Conservation (phyloP, 2,888 invertebrate genomes). For the Herminia tarsipennalis region DNA sequence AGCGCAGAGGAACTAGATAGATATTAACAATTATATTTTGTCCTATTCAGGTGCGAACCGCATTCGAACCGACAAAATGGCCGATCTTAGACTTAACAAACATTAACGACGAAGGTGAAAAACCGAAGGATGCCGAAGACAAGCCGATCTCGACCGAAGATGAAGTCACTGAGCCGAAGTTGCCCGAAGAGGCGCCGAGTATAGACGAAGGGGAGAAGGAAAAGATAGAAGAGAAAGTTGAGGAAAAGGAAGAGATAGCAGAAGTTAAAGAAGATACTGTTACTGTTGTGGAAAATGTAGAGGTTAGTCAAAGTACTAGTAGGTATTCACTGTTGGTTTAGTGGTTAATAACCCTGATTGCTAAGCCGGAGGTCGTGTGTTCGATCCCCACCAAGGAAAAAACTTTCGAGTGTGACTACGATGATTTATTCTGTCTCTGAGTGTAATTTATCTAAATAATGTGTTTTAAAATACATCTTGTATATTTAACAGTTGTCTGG, state of each 20-base stretch:
- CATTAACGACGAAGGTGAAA: conserved; percentile 52
- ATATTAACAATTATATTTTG: not conserved
- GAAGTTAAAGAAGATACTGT: conserved; percentile 5
- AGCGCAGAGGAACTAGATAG: not conserved
- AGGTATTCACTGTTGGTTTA: too few relatives aligned
- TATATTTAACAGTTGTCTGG: too few relatives aligned
- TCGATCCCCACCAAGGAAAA: too few relatives aligned
- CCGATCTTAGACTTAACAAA: conserved; percentile 89
- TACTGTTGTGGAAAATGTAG: conserved; percentile 16
- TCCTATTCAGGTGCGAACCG: conserved; percentile 91
- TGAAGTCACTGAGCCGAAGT: conserved; percentile 34
- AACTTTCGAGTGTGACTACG: too few relatives aligned
- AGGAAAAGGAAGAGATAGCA: not conserved
- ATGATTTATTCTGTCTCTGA: too few relatives aligned
- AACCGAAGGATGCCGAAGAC: conserved; percentile 31
- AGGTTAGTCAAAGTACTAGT: conserved; percentile 37
- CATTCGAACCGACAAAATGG: conserved; percentile 94
- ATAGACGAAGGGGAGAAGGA: conserved; percentile 46
- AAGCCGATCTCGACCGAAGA: conserved; percentile 34
- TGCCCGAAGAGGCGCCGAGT: conserved; percentile 57
- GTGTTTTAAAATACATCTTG: too few relatives aligned
- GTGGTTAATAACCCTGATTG: too few relatives aligned
- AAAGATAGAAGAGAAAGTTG: not conserved
- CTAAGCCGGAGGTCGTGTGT: too few relatives aligned
- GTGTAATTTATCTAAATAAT: too few relatives aligned